phyloP scores from a whole-genome alignment of 2,113 vertebrate genomes.

The Pedetes capensis region DNA sequence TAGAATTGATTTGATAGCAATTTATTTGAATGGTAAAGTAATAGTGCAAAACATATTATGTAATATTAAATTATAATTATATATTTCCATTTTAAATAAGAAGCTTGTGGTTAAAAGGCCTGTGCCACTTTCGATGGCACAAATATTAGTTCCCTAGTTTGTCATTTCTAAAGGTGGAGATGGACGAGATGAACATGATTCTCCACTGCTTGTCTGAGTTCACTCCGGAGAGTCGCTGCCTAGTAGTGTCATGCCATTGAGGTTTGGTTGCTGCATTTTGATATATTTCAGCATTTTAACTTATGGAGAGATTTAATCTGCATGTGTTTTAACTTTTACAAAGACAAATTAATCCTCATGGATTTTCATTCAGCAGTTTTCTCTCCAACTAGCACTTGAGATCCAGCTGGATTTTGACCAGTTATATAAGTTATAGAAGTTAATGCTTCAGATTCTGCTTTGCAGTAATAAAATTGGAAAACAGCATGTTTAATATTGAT shows the following conservation, averaged over 20 bases:
- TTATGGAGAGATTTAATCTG: not conserved
- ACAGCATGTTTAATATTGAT: not conserved
- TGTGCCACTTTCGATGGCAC: not conserved
- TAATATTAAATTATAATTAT: not conserved
- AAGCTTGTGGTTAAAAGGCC: not conserved
- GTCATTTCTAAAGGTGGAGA: not conserved
- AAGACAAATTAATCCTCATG: not conserved
- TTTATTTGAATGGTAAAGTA: not conserved
- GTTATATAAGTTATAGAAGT: not conserved
- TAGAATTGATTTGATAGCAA: not conserved
- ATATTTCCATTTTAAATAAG: not conserved
- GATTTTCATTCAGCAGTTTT: not conserved
- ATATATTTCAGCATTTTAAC: not conserved
- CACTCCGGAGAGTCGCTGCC: rapidly evolving
- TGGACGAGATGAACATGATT: rapidly evolving
- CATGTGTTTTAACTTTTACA: not conserved
- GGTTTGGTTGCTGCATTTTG: not conserved
- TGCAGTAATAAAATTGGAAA: not conserved
- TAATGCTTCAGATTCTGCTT: not conserved
- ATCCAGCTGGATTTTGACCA: not conserved
- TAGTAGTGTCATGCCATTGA: not conserved
- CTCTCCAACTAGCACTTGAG: not conserved
- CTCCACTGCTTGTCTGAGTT: not conserved
- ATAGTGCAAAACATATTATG: not conserved
- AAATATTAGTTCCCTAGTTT: not conserved